Evolutionary conservation across 2,797 vertebrate genomes (phyloP).

Genomic region (Enteromius thamalakanensis): DNA sequence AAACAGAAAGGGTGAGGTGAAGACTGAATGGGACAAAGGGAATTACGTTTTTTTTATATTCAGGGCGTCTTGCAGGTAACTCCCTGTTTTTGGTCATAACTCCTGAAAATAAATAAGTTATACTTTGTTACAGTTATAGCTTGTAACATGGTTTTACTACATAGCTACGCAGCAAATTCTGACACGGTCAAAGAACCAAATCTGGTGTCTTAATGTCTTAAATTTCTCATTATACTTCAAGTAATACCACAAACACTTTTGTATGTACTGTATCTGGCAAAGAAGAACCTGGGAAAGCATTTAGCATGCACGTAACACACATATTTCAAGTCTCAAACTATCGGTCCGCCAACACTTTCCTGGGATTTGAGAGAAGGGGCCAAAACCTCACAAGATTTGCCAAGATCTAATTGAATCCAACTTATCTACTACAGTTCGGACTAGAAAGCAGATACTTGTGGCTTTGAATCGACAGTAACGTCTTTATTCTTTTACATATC

Average conservation of each 20-base stretch:
- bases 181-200: constrained; percentile 38
- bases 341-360: constrained; percentile 41
- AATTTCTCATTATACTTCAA: constrained; percentile 24
- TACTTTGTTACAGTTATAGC: background rate
- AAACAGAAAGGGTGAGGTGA: constrained; percentile 41
- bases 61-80: constrained; percentile 44
- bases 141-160: constrained; percentile 2
- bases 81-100: constrained; percentile 46
- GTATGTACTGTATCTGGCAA: constrained; percentile 35
- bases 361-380: constrained; percentile 41
- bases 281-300: constrained; percentile 50
- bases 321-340: constrained; percentile 51
- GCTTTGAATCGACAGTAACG: constrained; percentile 6
- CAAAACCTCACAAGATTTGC: constrained; percentile 40
- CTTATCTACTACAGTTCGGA: constrained; percentile 40
- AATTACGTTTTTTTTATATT: constrained; percentile 28
- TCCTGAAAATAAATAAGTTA: constrained; percentile 6
- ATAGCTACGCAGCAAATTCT: constrained; percentile 25
- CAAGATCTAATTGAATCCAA: constrained; percentile 51
- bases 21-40: constrained; percentile 45
- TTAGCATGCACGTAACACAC: constrained; percentile 39
- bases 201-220: constrained; percentile 25
- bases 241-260: constrained; percentile 33
- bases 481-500: constrained; percentile 39
- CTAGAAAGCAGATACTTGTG: constrained; percentile 39